Percentiles rank a stretch among this genome's conserved stretches.
phyloP scores from a whole-genome alignment of 2,888 invertebrate genomes.

The Ophion costatus region DNA sequence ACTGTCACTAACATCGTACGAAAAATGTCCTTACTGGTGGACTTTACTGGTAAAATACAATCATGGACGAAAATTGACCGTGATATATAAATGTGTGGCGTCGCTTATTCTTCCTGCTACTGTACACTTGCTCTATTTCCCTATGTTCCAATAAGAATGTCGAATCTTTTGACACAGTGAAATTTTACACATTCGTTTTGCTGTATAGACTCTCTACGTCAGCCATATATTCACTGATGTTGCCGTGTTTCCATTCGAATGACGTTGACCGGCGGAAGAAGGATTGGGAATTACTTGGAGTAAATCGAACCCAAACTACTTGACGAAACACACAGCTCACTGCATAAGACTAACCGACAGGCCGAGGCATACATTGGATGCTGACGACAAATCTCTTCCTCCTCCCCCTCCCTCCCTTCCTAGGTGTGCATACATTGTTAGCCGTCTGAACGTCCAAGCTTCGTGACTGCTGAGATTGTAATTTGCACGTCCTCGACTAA shows the following conservation, averaged over 20 bases:
- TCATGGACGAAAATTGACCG: neutral
- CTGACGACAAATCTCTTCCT: neutral
- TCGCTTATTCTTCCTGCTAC: neutral
- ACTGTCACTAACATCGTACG: neutral
- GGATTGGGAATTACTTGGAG: neutral
- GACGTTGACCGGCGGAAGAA: too few relatives aligned
- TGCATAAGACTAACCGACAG: conserved; percentile 5
- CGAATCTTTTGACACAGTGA: neutral
- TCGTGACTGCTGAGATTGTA: conserved; percentile 28
- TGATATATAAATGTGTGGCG: neutral
- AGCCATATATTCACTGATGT: neutral
- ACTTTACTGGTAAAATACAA: neutral
- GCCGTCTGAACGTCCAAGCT: conserved; percentile 4
- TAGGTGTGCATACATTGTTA: neutral
- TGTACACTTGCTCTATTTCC: neutral
- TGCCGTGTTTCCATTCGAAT: neutral
- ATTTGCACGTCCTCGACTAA: conserved; percentile 28
- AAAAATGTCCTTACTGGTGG: neutral
- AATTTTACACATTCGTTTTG: neutral
- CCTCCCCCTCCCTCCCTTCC: neutral
- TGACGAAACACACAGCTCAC: conserved; percentile 3
- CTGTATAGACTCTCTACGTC: neutral
- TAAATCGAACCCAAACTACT: conserved; percentile 24
- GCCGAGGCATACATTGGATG: conserved; percentile 24
- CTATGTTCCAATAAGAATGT: neutral